phyloP scores from a whole-genome alignment of 2,113 vertebrate genomes.

The Mellivora capensis region DNA sequence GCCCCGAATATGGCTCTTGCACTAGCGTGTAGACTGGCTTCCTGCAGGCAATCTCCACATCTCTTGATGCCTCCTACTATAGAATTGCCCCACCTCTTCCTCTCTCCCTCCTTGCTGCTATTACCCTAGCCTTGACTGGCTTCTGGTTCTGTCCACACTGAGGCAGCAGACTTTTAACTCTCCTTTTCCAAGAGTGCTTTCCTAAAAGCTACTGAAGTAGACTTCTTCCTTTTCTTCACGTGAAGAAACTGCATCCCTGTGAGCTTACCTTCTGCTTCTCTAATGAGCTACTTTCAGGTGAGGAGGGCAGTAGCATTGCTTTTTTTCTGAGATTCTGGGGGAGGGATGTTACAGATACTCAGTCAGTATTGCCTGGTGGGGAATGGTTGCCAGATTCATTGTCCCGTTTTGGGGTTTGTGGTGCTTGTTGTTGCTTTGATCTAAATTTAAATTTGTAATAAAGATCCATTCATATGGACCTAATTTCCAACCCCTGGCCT shows the following conservation, averaged over 20 bases:
- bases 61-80: background rate
- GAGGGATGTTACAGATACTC: background rate
- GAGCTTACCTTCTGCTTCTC: background rate
- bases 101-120: background rate
- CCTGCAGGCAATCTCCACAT: background rate
- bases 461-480: background rate
- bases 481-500: background rate
- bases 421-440: background rate
- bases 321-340: background rate
- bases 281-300: background rate
- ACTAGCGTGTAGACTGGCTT: background rate
- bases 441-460: background rate
- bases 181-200: background rate
- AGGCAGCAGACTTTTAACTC: background rate
- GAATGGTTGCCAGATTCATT: background rate
- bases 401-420: background rate
- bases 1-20: background rate
- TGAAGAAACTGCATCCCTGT: background rate
- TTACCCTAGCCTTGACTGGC: background rate
- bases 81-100: background rate
- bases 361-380: background rate
- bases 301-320: background rate
- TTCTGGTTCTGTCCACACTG: background rate
- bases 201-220: background rate
- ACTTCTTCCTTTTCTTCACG: background rate